Evolutionary conservation across 2,888 invertebrate genomes (phyloP).

Genomic region (Leptopilina syphax): DNA sequence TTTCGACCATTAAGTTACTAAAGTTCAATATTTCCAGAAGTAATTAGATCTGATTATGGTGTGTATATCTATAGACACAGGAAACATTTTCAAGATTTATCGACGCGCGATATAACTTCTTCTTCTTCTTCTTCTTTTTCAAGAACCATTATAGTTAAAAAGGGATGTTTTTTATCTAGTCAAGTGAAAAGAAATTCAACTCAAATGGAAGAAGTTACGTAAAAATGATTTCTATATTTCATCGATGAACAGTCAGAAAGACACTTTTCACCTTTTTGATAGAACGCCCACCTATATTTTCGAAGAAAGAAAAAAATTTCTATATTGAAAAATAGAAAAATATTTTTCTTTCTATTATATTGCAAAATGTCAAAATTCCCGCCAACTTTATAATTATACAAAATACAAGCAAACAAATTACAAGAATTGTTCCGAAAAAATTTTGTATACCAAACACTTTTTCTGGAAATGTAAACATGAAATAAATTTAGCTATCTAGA

Average conservation of each 20-base stretch:
- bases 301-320: not conserved
- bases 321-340: too few species aligned
- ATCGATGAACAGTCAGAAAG: not conserved
- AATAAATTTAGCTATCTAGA: slow-evolving; percentile 26
- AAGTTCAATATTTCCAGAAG: not conserved
- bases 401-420: not conserved
- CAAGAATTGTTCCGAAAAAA: not conserved
- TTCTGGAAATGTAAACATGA: not conserved
- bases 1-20: not conserved
- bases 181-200: slow-evolving; percentile 29
- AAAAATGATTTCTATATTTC: slow-evolving; percentile 12
- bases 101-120: slow-evolving; percentile 8
- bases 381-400: too few species aligned
- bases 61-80: not conserved
- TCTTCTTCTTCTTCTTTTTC: not conserved
- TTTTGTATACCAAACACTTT: not conserved
- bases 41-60: not conserved
- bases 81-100: slow-evolving; percentile 4
- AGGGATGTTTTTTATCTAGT: slow-evolving; percentile 20
- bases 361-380: too few species aligned
- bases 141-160: slow-evolving; percentile 16
- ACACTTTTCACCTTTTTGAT: not conserved
- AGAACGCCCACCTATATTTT: not conserved
- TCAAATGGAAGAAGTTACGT: slow-evolving; percentile 18
- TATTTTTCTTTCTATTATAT: too few species aligned